Percentiles rank a stretch among this genome's conserved stretches.
These are phyloP conservation scores for Saturnia japonica DNA, from an alignment of 2,888 invertebrate species.

Conservation along the genomic window DNA sequence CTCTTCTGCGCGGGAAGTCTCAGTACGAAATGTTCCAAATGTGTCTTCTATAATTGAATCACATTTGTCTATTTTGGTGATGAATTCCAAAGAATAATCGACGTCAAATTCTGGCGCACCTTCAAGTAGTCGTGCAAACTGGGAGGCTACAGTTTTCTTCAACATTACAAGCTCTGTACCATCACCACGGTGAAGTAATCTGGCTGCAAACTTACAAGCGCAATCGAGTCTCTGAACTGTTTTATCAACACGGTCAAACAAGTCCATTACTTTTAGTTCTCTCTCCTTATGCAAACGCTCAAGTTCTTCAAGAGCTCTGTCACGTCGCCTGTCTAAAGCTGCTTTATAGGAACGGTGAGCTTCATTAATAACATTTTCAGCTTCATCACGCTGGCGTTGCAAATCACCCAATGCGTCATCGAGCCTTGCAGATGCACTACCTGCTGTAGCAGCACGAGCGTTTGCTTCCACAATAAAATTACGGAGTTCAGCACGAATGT, in stretches of 20 bases:
- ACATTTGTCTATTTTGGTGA: conserved; percentile 90
- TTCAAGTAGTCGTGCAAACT: conserved; percentile 89
- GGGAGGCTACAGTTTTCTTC: conserved; percentile 89
- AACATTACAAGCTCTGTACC: conserved; percentile 92
- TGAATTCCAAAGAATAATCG: conserved; percentile 90
- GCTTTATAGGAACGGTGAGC: conserved; percentile 91
- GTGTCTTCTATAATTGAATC: conserved; percentile 86
- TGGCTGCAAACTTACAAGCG: conserved; percentile 91
- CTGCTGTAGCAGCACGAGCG: conserved; percentile 88
- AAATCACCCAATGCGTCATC: conserved; percentile 92
- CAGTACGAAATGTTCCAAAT: conserved; percentile 88
- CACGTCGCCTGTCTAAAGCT: conserved; percentile 90
- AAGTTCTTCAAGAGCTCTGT: conserved; percentile 87
- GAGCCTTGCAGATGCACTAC: conserved; percentile 87
- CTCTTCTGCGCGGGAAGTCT: conserved; percentile 82
- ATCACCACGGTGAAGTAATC: conserved; percentile 91
- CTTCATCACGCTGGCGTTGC: conserved; percentile 93
- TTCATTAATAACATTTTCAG: conserved; percentile 90
- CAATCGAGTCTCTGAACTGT: conserved; percentile 92
- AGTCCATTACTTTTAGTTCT: conserved; percentile 94
- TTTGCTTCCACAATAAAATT: conserved; percentile 88
- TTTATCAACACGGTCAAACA: conserved; percentile 91
- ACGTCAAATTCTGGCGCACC: conserved; percentile 92
- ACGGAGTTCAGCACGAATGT: conserved; percentile 89
- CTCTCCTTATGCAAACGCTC: conserved; percentile 90